Evolutionary conservation across 2,888 invertebrate genomes (phyloP), one percentile per base, ranked within the genome.

Genomic region (Pristionchus japonicus): DNA sequence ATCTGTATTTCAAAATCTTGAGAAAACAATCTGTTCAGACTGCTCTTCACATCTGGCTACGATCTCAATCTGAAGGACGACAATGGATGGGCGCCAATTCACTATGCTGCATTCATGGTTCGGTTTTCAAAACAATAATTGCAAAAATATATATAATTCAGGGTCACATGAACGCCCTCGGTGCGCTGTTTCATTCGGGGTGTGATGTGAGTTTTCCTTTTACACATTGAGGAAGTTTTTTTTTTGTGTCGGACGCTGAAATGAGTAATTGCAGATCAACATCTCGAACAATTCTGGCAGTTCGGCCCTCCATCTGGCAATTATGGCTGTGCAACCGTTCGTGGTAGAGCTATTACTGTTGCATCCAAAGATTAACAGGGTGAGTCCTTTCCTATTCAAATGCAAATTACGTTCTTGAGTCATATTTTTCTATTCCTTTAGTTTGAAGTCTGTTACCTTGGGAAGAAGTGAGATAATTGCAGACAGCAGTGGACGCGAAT

Each of bases 61-160:
- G 61, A 84, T 84, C 57, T 61, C 23, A 84, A 84, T 61, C 57
- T 40, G 34, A 11, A 15, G 23, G 84, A 84, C n/a, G 61, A 84
- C 13, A 61, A 23, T 57, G 84, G 84, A 84, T 84, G 27, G 27
- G n/a, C 57, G 20, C 57, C 84, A n/a, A 37, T 84, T 31, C 84
- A 84, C 40, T 84, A 84, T 84, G 84, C 84, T n/a, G 61, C 84
- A n/a, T 84, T 84, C 49, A 1, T 49, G 82, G 82, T 47, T 11
- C 13, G 31, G 23, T 64, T 64, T 64, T 64, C 61, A 13, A 11
- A 11, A n/a, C 27, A n/a, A 1, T 31, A 31, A 31, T 23, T 23
- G 27, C 31, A n/a, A n/a, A 40, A 74, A 70, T 37, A 2, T 34
- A 34, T 4, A 3, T 15, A 4, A 34, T 74, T 49, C 17, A 82